A percentile compares a stretch with the other conserved stretches of the same genome.
phyloP scores from a whole-genome alignment of 2,888 invertebrate species.

The Poecilus cupreus region DNA sequence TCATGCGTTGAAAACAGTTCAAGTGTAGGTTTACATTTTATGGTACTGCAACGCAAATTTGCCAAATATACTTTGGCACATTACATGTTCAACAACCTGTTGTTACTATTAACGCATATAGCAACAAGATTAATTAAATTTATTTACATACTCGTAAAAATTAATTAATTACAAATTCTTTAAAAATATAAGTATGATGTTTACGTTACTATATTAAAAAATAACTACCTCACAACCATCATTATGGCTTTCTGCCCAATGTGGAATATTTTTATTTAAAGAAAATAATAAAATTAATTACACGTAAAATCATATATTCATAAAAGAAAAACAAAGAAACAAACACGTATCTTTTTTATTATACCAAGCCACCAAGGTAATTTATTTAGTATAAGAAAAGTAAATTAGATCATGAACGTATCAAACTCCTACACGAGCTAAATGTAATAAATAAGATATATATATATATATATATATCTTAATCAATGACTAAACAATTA shows the following conservation, averaged over 20 bases:
- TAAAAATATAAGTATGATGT: not conserved
- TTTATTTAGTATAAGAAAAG: too few species aligned
- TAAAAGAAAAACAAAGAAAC: not conserved
- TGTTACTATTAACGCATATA: not conserved
- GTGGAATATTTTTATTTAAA: not conserved
- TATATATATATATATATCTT: too few species aligned
- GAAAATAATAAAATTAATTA: not conserved
- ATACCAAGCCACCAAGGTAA: too few species aligned
- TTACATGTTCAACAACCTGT: slow-evolving; percentile 11
- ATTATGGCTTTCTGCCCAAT: not conserved
- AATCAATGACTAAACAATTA: too few species aligned
- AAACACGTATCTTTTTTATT: not conserved
- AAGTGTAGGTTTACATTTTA: slow-evolving; percentile 41
- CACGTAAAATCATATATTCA: not conserved
- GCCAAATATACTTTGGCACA: slow-evolving; percentile 31
- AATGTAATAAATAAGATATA: too few species aligned
- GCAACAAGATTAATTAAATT: not conserved
- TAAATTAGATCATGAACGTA: too few species aligned
- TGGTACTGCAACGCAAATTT: slow-evolving; percentile 37
- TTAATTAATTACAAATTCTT: not conserved
- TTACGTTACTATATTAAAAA: not conserved
- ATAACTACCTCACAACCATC: not conserved
- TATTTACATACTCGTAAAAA: not conserved
- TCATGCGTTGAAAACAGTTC: slow-evolving; percentile 44
- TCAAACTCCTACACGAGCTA: too few species aligned